Conservation (phyloP, 2,797 vertebrate genomes). For the Rhadinocentrus ornatus region DNA sequence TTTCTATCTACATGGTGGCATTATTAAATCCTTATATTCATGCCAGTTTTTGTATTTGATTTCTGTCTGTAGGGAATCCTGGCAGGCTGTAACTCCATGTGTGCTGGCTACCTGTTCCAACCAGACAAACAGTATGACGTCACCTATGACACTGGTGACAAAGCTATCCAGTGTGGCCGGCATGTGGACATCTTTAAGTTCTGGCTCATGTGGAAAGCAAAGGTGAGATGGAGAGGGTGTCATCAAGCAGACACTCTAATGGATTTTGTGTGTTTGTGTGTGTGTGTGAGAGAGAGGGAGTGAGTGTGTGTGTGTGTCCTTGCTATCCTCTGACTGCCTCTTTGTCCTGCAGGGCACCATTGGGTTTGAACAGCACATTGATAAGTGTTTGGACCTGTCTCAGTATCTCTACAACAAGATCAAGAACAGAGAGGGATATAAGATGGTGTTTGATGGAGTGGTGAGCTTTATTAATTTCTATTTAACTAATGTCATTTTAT, state of each 20-base stretch:
- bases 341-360: conserved; percentile 87
- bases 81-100: conserved; percentile 98
- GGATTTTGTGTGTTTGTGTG: neutral
- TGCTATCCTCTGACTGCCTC: neutral
- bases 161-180: conserved; percentile 97
- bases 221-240: conserved; percentile 45
- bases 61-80: conserved; percentile 88
- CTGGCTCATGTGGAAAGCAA: conserved; percentile 99
- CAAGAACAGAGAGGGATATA: conserved; percentile 94
- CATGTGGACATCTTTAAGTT: conserved; percentile 99
- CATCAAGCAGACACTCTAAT: too few species aligned
- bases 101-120: conserved; percentile 98
- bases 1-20: neutral
- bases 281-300: too few species aligned
- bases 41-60: neutral
- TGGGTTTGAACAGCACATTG: conserved; percentile 97
- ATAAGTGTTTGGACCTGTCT: conserved; percentile 95
- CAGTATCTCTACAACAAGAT: conserved; percentile 98
- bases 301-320: neutral
- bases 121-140: conserved; percentile 98
- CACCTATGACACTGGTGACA: conserved; percentile 97
- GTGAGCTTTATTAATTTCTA: conserved; percentile 73
- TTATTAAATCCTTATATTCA: neutral
- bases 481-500: neutral
- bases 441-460: conserved; percentile 98